A percentile compares a stretch with the other conserved stretches of the same genome.
phyloP scores from a whole-genome alignment of 2,113 vertebrate species.

The Lophotis ruficrista region DNA sequence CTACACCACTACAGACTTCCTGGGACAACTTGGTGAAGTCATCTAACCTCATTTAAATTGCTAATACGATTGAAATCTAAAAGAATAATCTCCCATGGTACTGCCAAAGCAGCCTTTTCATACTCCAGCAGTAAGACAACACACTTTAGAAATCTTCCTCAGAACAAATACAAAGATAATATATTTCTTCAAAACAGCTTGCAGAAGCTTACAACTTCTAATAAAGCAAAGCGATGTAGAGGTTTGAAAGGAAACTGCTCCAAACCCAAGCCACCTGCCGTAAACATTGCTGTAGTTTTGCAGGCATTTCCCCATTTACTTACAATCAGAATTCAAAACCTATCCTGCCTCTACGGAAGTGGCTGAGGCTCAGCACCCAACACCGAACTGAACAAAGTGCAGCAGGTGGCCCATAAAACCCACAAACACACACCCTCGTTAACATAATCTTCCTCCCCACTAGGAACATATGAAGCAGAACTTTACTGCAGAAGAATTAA shows the following conservation, averaged over 20 bases:
- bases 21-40: neutral
- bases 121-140: neutral
- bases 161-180: neutral
- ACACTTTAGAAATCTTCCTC: neutral
- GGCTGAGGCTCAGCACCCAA: too few relatives aligned
- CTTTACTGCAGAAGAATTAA: neutral
- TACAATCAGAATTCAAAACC: neutral
- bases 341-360: too few relatives aligned
- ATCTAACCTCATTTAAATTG: neutral
- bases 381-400: neutral
- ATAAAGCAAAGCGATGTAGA: neutral
- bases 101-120: neutral
- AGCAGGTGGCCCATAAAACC: neutral
- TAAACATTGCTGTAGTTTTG: accelerated
- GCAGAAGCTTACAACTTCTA: neutral
- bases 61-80: neutral
- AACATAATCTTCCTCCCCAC: neutral
- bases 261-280: neutral
- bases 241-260: neutral
- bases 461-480: neutral
- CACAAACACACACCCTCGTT: neutral
- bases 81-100: neutral
- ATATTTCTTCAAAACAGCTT: neutral
- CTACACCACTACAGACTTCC: neutral
- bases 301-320: neutral